A percentile compares a stretch with the other conserved stretches of the same genome.
Evolutionary conservation across 1,140 invertebrate genomes (phyloP).

Genomic region (Drosophila eugracilis): DNA sequence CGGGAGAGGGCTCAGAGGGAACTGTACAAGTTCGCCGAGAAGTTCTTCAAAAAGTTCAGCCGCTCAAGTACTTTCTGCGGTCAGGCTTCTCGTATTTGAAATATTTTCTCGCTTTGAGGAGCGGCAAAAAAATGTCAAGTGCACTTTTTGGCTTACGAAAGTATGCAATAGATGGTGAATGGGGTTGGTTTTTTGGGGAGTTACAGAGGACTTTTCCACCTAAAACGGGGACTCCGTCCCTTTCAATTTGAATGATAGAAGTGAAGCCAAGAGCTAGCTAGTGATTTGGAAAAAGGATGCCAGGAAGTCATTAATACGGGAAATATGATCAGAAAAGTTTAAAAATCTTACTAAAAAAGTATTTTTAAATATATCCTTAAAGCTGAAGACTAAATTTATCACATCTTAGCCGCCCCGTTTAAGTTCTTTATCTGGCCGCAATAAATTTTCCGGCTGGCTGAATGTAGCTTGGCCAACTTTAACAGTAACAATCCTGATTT

Average conservation of each 20-base stretch:
- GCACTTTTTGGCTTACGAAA: slow-evolving; percentile 68
- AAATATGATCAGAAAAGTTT: not conserved
- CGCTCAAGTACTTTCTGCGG: slow-evolving; percentile 41
- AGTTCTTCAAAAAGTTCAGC: slow-evolving; percentile 50
- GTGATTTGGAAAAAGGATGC: slow-evolving; percentile 15
- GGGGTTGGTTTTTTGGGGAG: not conserved
- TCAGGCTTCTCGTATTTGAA: slow-evolving; percentile 62
- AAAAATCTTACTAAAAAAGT: not conserved
- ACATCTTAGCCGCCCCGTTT: not conserved
- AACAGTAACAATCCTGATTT: slow-evolving; percentile 37
- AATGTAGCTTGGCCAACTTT: slow-evolving; percentile 14
- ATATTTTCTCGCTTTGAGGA: slow-evolving; percentile 57
- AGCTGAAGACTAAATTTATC: not conserved
- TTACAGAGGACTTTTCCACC: slow-evolving; percentile 3
- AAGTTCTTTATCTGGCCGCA: slow-evolving; percentile 3
- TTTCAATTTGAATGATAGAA: slow-evolving; percentile 32
- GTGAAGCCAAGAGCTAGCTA: slow-evolving; percentile 24
- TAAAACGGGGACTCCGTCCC: not conserved
- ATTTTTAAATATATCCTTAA: not conserved
- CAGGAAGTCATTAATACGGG: not conserved
- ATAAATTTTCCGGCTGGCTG: slow-evolving; percentile 14
- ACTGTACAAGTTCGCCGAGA: slow-evolving; percentile 18
- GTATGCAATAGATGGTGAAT: slow-evolving; percentile 35
- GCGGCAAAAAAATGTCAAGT: slow-evolving; percentile 66
- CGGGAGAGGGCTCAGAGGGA: not conserved